Conservation (phyloP, 2,888 invertebrate species). For the Serripes groenlandicus region DNA sequence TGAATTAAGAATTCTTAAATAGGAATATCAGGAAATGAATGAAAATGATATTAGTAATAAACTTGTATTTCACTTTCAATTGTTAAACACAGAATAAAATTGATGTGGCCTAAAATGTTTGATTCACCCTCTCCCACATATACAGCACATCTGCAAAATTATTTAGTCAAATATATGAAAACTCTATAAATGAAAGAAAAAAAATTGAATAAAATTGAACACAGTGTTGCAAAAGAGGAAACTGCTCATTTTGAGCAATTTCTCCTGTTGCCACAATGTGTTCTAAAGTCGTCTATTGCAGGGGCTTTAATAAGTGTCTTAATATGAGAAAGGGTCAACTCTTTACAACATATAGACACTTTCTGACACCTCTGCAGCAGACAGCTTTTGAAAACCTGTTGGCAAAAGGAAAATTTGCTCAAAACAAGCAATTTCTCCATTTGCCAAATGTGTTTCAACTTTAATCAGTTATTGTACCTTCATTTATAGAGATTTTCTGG, state of each 20-base stretch:
- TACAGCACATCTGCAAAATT: too few relatives aligned
- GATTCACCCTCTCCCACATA: too few relatives aligned
- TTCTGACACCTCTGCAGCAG: neutral
- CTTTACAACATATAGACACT: neutral
- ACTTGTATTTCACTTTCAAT: too few relatives aligned
- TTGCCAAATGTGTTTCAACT: neutral
- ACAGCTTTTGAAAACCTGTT: neutral
- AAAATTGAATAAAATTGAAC: neutral
- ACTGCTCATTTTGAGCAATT: neutral
- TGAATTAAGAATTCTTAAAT: too few relatives aligned
- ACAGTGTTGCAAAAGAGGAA: neutral
- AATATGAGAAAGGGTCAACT: neutral
- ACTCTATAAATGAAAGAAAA: neutral
- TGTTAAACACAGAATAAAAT: too few relatives aligned
- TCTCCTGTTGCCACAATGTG: neutral
- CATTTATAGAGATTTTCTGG: too few relatives aligned
- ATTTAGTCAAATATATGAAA: neutral
- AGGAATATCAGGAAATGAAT: too few relatives aligned
- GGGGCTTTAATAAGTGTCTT: neutral
- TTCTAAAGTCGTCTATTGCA: neutral
- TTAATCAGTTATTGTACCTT: too few relatives aligned
- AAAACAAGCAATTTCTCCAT: neutral
- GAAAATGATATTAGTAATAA: too few relatives aligned
- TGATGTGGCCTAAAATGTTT: too few relatives aligned
- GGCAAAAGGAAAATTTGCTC: neutral